These are phyloP conservation scores for Amaurobius ferox DNA, from an alignment of 2,888 invertebrate species.

Conservation along the genomic window DNA sequence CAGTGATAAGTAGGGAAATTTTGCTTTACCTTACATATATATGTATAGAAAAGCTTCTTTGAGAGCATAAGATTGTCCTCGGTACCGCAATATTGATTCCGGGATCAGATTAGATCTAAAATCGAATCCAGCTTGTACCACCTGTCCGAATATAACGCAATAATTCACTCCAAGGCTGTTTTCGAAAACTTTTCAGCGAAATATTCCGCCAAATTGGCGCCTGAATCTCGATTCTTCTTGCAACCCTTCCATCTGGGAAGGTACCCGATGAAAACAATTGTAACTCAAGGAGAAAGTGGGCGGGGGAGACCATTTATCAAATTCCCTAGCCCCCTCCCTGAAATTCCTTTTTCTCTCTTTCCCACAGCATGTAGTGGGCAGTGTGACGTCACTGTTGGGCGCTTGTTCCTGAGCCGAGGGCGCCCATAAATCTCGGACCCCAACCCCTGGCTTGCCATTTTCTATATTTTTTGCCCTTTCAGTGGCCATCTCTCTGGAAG, in stretches of 20 bases:
- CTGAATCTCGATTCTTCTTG: neutral
- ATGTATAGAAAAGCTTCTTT: no score
- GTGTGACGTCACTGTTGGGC: constrained; percentile 58
- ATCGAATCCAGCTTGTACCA: no score
- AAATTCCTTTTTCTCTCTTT: constrained; percentile 25
- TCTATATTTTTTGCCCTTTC: neutral
- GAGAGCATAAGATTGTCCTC: no score
- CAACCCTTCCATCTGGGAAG: constrained; percentile 50
- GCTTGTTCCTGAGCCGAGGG: constrained; percentile 47
- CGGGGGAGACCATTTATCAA: constrained; percentile 64
- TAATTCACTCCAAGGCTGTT: no score
- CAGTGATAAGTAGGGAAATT: no score
- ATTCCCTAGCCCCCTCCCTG: constrained; percentile 31
- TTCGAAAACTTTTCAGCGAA: no score
- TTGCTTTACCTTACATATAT: no score
- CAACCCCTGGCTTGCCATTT: constrained; percentile 16
- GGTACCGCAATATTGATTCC: no score
- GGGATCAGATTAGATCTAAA: no score
- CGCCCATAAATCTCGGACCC: constrained; percentile 49
- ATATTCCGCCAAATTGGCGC: no score
- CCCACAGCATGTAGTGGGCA: constrained; percentile 57
- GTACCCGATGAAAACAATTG: constrained; percentile 68
- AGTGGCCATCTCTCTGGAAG: neutral
- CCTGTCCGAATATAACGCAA: no score
- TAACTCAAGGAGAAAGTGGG: constrained; percentile 51